Percentiles rank a stretch among this genome's conserved stretches.
Evolutionary conservation across 2,113 vertebrate genomes (phyloP).

Genomic region (Peromyscus maniculatus): DNA sequence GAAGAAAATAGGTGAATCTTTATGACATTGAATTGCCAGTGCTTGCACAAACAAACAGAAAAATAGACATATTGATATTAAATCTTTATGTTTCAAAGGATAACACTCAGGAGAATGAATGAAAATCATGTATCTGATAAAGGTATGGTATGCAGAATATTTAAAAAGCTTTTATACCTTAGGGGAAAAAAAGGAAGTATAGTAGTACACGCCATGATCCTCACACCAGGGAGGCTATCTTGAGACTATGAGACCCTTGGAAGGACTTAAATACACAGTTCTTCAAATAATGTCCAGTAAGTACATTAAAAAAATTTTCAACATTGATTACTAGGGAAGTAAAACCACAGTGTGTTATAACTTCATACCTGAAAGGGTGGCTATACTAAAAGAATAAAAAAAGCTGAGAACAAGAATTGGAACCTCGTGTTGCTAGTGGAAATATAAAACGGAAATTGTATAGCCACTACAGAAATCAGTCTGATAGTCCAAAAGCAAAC

Average conservation of each 20-base stretch:
- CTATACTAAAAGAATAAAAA: not conserved
- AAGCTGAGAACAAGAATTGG: not conserved
- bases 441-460: not conserved
- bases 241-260: not conserved
- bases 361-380: not conserved
- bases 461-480: too few species aligned
- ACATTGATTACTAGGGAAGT: not conserved
- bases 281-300: not conserved
- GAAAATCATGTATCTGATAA: not conserved
- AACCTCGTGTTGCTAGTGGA: not conserved
- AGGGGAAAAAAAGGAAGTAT: too few species aligned
- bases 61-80: not conserved
- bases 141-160: not conserved
- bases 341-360: not conserved
- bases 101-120: not conserved
- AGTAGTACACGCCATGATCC: too few species aligned
- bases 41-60: not conserved
- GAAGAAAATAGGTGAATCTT: not conserved
- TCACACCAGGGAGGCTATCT: not conserved
- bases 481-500: not conserved
- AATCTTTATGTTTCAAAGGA: not conserved
- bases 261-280: not conserved
- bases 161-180: not conserved
- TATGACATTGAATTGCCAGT: not conserved
- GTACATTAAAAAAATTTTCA: not conserved